Percentiles rank a stretch among this genome's conserved stretches.
phyloP scores from a whole-genome alignment of 2,888 invertebrate species.

The Chelonus formosanus region DNA sequence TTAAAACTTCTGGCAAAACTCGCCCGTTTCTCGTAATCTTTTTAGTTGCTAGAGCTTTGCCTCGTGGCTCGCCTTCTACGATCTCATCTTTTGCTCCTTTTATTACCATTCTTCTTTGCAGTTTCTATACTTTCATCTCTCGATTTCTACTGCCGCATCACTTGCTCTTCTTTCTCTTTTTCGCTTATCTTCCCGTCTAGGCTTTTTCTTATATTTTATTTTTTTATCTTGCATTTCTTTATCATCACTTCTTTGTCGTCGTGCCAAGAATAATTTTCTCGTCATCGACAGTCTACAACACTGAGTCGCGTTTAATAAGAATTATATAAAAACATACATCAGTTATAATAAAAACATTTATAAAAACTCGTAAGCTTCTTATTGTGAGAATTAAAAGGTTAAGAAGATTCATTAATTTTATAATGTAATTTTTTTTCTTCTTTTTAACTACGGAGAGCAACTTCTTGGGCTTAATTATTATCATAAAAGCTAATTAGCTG shows the following conservation, averaged over 20 bases:
- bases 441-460: too few species aligned
- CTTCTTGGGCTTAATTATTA: too few species aligned
- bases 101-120: slow-evolving; percentile 34
- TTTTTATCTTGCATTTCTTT: slow-evolving; percentile 20
- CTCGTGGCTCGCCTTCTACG: slow-evolving; percentile 27
- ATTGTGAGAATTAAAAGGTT: too few species aligned
- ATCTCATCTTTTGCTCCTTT: slow-evolving; percentile 28
- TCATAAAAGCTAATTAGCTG: too few species aligned
- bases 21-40: slow-evolving; percentile 31
- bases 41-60: slow-evolving; percentile 21
- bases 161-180: slow-evolving; percentile 12
- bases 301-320: background rate
- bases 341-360: too few species aligned
- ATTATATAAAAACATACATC: too few species aligned
- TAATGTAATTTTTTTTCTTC: too few species aligned
- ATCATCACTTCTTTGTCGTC: slow-evolving; percentile 16
- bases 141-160: slow-evolving; percentile 26
- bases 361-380: too few species aligned
- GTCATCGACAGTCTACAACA: slow-evolving; percentile 33
- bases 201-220: slow-evolving; percentile 4
- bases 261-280: slow-evolving; percentile 35
- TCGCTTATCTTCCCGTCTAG: background rate
- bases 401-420: too few species aligned
- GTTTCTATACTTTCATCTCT: slow-evolving; percentile 28
- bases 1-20: slow-evolving; percentile 22